These are phyloP conservation scores for Catagonus wagneri DNA, from an alignment of 2,113 vertebrate genomes.

Conservation along the genomic window DNA sequence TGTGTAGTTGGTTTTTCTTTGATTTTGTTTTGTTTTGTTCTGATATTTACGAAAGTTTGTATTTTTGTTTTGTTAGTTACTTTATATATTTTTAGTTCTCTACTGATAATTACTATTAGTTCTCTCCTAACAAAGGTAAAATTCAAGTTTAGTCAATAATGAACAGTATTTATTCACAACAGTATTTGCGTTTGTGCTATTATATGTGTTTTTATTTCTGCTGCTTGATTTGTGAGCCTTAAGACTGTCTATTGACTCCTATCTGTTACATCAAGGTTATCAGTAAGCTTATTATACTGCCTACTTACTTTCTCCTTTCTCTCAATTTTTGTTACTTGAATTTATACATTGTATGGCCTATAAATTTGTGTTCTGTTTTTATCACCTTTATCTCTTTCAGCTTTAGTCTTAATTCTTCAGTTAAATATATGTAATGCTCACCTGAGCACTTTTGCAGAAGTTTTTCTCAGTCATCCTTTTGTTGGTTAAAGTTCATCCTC, in stretches of 20 bases:
- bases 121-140: background rate
- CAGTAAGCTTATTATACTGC: background rate
- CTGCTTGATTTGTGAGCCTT: background rate
- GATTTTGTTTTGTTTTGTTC: constrained; percentile 44
- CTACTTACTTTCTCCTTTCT: background rate
- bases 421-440: background rate
- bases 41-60: constrained; percentile 51
- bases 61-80: constrained; percentile 45
- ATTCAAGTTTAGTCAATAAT: constrained; percentile 27
- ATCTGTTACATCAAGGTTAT: background rate
- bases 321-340: background rate
- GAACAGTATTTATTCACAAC: background rate
- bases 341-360: background rate
- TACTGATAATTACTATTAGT: constrained; percentile 12
- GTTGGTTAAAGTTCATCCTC: background rate
- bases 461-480: background rate
- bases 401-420: constrained; percentile 32
- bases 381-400: background rate
- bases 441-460: background rate
- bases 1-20: background rate
- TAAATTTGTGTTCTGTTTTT: constrained; percentile 35
- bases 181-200: background rate
- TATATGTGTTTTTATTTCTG: background rate
- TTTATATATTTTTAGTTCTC: constrained; percentile 21
- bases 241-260: background rate